Evolutionary conservation across 2,113 vertebrate species (phyloP).

Genomic region (Dicentrarchus labrax): DNA sequence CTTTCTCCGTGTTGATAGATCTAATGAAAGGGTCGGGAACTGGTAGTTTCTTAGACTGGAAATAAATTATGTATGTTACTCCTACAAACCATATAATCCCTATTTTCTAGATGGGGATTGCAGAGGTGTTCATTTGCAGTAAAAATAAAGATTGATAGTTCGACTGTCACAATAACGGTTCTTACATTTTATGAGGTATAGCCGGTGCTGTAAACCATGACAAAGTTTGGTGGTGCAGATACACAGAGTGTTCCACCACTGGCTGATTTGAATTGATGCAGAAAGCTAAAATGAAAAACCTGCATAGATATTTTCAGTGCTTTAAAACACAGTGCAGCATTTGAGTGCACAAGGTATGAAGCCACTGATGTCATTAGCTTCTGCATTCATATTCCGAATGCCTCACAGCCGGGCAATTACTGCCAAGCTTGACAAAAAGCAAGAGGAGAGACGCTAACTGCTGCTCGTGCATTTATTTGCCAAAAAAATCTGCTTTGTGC

Average conservation of each 20-base stretch:
- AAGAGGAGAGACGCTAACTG: constrained; percentile 19
- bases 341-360: constrained; percentile 21
- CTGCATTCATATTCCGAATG: constrained; percentile 43
- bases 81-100: constrained; percentile 20
- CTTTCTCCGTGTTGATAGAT: background rate
- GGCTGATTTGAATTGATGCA: constrained; percentile 38
- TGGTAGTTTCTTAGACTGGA: background rate
- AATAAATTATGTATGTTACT: constrained; percentile 25
- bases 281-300: constrained; percentile 23
- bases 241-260: constrained; percentile 2
- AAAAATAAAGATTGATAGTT: constrained; percentile 50
- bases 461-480: constrained; percentile 28
- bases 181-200: constrained; percentile 24
- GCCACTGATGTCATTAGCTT: constrained; percentile 41
- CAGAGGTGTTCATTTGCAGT: constrained; percentile 60
- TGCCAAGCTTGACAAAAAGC: constrained; percentile 27
- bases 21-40: constrained; percentile 15
- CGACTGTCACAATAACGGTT: constrained; percentile 15
- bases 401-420: constrained; percentile 34
- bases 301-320: background rate
- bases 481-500: constrained; percentile 8
- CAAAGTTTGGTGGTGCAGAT: constrained; percentile 38
- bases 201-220: constrained; percentile 39
- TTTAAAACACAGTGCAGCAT: constrained; percentile 27
- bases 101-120: constrained; percentile 26